A percentile compares a stretch with the other conserved stretches of the same genome.
phyloP scores from a whole-genome alignment of 2,113 vertebrate genomes.

The Amazona vittata region DNA sequence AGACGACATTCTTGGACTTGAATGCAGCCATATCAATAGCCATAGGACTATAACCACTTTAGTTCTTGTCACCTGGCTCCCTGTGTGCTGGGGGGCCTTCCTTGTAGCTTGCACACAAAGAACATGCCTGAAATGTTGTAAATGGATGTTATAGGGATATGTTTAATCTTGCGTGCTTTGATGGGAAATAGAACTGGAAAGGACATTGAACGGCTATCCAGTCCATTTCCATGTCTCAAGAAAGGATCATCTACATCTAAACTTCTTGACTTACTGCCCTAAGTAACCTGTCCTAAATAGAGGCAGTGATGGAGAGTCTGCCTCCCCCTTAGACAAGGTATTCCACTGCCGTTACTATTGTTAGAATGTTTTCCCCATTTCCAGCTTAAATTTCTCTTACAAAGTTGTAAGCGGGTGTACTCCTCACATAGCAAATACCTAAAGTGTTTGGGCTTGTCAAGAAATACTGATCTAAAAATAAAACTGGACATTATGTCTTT shows the following conservation, averaged over 20 bases:
- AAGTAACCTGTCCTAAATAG: not conserved
- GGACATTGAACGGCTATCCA: not conserved
- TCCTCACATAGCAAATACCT: not conserved
- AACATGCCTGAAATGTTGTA: not conserved
- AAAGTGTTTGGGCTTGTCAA: not conserved
- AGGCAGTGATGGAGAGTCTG: not conserved
- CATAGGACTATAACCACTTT: fast-evolving
- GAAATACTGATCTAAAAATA: slow-evolving; percentile 13
- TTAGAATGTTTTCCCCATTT: slow-evolving; percentile 21
- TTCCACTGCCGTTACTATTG: not conserved
- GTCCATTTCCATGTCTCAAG: not conserved
- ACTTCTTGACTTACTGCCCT: not conserved
- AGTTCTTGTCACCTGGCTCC: not conserved
- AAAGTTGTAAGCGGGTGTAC: not conserved
- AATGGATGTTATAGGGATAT: fast-evolving
- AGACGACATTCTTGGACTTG: not conserved
- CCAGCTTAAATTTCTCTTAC: not conserved
- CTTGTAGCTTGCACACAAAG: not conserved
- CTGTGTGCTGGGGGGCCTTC: not conserved
- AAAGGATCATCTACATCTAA: not conserved
- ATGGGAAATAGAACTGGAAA: not conserved
- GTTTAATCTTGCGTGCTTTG: not conserved
- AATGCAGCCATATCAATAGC: not conserved
- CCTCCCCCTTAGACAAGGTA: not conserved
- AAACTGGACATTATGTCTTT: not conserved